A percentile compares a stretch with the other conserved stretches of the same genome.
Evolutionary conservation across 2,888 invertebrate genomes (phyloP).

Genomic region (Acleris sparsana): DNA sequence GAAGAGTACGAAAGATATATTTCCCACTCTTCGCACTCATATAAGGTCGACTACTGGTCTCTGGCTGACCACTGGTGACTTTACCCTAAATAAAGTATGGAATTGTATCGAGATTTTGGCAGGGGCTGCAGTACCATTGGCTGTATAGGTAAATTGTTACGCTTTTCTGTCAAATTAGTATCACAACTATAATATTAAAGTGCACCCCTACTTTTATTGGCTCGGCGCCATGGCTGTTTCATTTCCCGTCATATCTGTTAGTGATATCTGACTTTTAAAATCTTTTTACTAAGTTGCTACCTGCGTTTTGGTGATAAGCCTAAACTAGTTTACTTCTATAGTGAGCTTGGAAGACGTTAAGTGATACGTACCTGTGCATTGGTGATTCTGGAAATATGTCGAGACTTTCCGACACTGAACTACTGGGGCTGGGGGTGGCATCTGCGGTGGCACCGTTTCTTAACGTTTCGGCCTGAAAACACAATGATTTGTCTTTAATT

Average conservation of each 20-base stretch:
- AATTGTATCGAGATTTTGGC: constrained; percentile 61
- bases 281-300: constrained; percentile 31
- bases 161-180: constrained; percentile 75
- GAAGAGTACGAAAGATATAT: too few relatives aligned
- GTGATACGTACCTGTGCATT: constrained; percentile 85
- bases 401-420: constrained; percentile 94
- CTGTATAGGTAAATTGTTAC: constrained; percentile 66
- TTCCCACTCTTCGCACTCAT: too few relatives aligned
- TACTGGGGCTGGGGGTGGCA: constrained; percentile 94
- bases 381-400: constrained; percentile 96
- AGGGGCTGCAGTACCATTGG: constrained; percentile 58
- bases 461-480: constrained; percentile 74
- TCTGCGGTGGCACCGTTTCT: constrained; percentile 87
- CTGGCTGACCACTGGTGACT: too few relatives aligned
- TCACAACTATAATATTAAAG: constrained; percentile 51
- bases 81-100: constrained; percentile 49
- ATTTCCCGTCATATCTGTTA: constrained; percentile 53
- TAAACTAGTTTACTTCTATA: constrained; percentile 39
- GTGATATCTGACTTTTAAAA: constrained; percentile 51
- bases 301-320: constrained; percentile 21
- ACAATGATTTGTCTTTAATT: constrained; percentile 11
- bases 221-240: constrained; percentile 65
- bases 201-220: constrained; percentile 67
- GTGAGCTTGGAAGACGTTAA: constrained; percentile 40
- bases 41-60: too few relatives aligned